These are phyloP conservation scores for Andrena cerasifolii DNA, from an alignment of 1,140 invertebrate species.

Conservation along the genomic window DNA sequence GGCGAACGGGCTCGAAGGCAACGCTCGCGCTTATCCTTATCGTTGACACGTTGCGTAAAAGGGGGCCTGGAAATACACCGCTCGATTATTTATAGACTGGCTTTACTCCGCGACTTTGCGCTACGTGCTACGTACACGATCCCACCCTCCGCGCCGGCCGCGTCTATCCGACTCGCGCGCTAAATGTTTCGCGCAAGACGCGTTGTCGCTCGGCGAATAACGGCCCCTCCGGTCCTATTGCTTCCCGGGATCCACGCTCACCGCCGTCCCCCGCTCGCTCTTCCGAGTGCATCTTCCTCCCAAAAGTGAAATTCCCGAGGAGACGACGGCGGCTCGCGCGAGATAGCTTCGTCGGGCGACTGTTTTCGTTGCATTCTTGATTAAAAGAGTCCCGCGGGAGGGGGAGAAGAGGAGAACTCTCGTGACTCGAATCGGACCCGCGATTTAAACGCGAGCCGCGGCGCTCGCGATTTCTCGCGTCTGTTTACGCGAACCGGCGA, in stretches of 20 bases:
- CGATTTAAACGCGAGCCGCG: no score
- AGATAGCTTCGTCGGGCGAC: no score
- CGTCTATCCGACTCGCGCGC: no score
- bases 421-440: no score
- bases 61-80: constrained; percentile 67
- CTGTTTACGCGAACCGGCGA: not conserved
- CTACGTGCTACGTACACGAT: not conserved
- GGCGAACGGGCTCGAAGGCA: constrained; percentile 42
- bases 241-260: not conserved
- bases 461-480: constrained; percentile 10
- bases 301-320: no score
- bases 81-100: constrained; percentile 69
- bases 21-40: constrained; percentile 69
- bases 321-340: no score
- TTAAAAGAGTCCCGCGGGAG: no score
- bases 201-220: not conserved
- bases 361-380: no score
- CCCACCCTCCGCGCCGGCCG: not conserved
- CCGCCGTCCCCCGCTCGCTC: no score
- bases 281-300: no score
- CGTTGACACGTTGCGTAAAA: constrained; percentile 68
- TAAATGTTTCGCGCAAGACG: constrained; percentile 7
- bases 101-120: constrained; percentile 45
- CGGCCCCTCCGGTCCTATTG: not conserved
- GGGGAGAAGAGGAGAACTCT: no score